Percentiles rank a stretch among this genome's conserved stretches.
Conservation (phyloP, 1,140 invertebrate species). For the Pararge aegeria region DNA sequence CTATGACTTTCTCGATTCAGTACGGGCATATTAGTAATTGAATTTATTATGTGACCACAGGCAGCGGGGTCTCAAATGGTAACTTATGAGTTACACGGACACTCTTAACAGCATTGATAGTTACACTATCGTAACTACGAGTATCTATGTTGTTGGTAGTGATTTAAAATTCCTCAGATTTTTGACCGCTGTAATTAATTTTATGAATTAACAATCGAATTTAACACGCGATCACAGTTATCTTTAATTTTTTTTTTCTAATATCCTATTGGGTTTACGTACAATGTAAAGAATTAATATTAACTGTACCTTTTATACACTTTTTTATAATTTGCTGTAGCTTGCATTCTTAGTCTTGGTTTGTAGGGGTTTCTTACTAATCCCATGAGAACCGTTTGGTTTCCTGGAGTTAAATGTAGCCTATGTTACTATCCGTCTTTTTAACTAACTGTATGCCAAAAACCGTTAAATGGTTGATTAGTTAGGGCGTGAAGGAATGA, state of each 20-base stretch:
- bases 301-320: no score
- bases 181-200: conserved; percentile 17
- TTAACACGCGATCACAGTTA: neutral
- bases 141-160: conserved; percentile 1
- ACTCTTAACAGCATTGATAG: no score
- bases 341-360: no score
- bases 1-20: conserved; percentile 41
- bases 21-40: conserved; percentile 51
- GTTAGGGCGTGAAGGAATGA: no score
- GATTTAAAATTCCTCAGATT: conserved; percentile 19
- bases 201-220: conserved; percentile 9
- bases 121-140: neutral
- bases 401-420: no score
- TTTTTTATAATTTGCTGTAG: no score
- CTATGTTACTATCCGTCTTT: no score
- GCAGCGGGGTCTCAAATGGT: conserved; percentile 39
- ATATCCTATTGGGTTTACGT: neutral
- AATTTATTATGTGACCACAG: conserved; percentile 56
- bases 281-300: neutral
- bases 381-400: no score
- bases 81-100: conserved; percentile 31
- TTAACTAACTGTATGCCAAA: no score
- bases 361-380: no score
- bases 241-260: neutral
- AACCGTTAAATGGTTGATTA: no score